Evolutionary conservation across 2,888 invertebrate genomes (phyloP).

Genomic region (Cephus spinipes): DNA sequence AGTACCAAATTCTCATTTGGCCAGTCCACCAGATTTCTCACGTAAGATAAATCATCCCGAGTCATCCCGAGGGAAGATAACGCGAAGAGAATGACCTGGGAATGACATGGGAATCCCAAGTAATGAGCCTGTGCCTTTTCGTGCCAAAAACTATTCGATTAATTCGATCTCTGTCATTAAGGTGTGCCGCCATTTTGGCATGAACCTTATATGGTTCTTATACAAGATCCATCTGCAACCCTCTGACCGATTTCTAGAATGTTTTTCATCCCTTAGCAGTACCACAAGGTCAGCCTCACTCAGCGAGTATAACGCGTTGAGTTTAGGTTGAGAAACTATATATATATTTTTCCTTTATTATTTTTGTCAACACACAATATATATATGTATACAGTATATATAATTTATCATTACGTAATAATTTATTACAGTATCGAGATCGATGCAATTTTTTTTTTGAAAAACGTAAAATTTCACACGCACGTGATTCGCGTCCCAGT

Average conservation of each 20-base stretch:
- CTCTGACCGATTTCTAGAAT: neutral
- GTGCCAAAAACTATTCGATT: slow-evolving; percentile 42
- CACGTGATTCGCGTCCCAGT: no score
- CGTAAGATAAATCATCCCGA: neutral
- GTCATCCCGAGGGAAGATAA: neutral
- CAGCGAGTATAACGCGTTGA: neutral
- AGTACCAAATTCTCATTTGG: neutral
- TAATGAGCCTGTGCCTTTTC: neutral
- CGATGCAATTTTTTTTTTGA: no score
- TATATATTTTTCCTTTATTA: no score
- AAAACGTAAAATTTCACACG: no score
- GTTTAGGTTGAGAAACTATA: neutral
- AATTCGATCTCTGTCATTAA: slow-evolving; percentile 43
- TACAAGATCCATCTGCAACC: neutral
- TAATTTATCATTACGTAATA: no score
- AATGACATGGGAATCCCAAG: neutral
- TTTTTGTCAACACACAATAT: no score
- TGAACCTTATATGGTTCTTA: neutral
- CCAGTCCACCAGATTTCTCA: neutral
- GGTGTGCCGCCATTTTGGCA: slow-evolving; percentile 10
- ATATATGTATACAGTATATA: no score
- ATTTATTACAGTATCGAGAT: no score
- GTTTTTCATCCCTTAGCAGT: neutral
- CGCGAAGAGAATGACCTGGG: neutral
- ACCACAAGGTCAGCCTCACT: neutral